A percentile compares a stretch with the other conserved stretches of the same genome.
Conservation (phyloP, 2,888 invertebrate genomes). For the Galerucella pusilla region DNA sequence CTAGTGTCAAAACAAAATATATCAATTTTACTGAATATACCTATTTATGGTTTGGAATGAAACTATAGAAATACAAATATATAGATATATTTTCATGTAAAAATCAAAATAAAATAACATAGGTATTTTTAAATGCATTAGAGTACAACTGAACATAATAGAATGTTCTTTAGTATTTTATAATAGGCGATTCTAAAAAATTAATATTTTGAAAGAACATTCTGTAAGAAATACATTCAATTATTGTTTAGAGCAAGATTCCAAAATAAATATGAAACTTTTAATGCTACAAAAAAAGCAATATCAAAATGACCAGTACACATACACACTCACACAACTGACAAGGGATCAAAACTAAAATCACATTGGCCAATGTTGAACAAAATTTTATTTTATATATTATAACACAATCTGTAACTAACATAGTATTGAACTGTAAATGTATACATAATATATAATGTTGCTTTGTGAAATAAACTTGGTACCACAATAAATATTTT, state of each 20-base stretch:
- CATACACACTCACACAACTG: conserved; percentile 28
- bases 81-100: not conserved
- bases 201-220: not conserved
- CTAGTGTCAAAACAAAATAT: not conserved
- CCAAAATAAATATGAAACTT: conserved; percentile 14
- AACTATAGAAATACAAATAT: not conserved
- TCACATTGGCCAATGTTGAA: conserved; percentile 46
- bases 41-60: not conserved
- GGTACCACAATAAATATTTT: conserved; percentile 42
- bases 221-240: not conserved
- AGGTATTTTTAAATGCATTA: not conserved
- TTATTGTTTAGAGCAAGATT: not conserved
- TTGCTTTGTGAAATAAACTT: conserved; percentile 59
- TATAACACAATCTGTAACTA: conserved; percentile 50
- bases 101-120: not conserved
- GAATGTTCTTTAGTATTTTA: too few relatives aligned
- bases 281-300: not conserved
- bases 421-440: conserved; percentile 50
- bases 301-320: conserved; percentile 4
- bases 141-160: too few relatives aligned
- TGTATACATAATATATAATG: conserved; percentile 52
- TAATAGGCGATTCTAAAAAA: too few relatives aligned
- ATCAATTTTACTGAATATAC: too few relatives aligned
- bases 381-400: conserved; percentile 55
- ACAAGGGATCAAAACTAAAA: conserved; percentile 55